A percentile compares a stretch with the other conserved stretches of the same genome.
Conservation (phyloP, 1,140 invertebrate species). For the Chironomus tepperi region DNA sequence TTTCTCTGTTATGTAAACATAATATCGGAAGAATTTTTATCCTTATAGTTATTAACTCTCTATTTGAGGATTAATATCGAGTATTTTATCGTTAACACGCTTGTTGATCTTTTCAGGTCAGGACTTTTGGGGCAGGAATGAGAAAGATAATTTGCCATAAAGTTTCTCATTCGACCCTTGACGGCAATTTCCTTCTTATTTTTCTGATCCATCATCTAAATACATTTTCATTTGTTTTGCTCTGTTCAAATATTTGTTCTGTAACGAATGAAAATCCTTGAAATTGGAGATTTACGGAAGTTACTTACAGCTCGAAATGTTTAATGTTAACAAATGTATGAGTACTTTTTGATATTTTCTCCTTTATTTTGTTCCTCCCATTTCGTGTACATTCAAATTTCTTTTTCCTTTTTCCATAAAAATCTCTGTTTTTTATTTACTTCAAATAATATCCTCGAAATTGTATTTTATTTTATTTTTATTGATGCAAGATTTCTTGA, state of each 20-base stretch:
- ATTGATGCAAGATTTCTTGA: neutral
- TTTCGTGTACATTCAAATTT: too few relatives aligned
- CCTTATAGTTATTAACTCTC: neutral
- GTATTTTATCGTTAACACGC: neutral
- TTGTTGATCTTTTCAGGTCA: neutral
- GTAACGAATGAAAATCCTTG: neutral
- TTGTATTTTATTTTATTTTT: neutral
- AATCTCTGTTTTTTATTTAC: too few relatives aligned
- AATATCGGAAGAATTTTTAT: neutral
- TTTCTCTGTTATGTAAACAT: conserved; percentile 1
- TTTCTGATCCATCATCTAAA: neutral
- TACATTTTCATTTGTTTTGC: neutral
- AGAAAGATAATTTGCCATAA: neutral
- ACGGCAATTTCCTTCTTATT: neutral
- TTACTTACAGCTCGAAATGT: neutral
- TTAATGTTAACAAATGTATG: too few relatives aligned
- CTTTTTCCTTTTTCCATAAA: too few relatives aligned
- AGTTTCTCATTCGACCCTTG: neutral
- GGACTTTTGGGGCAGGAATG: too few relatives aligned
- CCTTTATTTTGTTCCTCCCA: too few relatives aligned
- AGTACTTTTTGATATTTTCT: too few relatives aligned
- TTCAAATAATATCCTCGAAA: too few relatives aligned
- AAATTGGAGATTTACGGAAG: neutral
- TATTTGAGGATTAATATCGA: neutral
- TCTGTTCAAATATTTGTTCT: neutral